Percentiles rank a stretch among this genome's conserved stretches.
Evolutionary conservation across 2,797 vertebrate species (phyloP).

Genomic region (Sebastiscus tertius): DNA sequence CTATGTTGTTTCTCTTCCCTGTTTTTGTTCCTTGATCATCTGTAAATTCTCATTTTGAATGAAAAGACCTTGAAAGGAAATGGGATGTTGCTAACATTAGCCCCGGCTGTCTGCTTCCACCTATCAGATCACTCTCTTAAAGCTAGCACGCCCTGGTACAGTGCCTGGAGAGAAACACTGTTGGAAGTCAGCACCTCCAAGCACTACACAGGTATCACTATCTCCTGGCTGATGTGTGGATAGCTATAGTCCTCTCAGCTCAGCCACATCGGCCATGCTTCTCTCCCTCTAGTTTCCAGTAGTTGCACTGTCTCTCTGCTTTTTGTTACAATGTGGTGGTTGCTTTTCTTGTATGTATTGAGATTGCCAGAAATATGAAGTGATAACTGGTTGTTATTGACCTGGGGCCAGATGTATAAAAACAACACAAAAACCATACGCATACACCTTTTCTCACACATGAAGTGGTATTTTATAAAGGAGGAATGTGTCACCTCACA

Average conservation of each 20-base stretch:
- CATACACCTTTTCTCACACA: not conserved
- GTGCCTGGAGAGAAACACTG: conserved; percentile 92
- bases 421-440: not conserved
- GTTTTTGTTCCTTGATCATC: not conserved
- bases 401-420: not conserved
- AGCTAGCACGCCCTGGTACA: conserved; percentile 94
- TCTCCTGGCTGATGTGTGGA: conserved; percentile 29
- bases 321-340: conserved; percentile 2
- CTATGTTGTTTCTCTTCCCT: not conserved
- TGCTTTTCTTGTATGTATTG: not conserved
- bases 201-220: conserved; percentile 89
- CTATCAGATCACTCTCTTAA: conserved; percentile 92
- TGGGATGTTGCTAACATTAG: conserved; percentile 40
- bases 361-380: not conserved
- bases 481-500: too few species aligned
- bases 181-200: conserved; percentile 90
- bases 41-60: not conserved
- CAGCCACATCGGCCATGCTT: not conserved
- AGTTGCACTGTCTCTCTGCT: not conserved
- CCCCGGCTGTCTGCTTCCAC: conserved; percentile 66
- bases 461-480: not conserved
- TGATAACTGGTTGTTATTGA: not conserved
- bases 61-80: not conserved
- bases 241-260: conserved; percentile 1
- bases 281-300: conserved; percentile 11